Evolutionary conservation across 2,113 vertebrate genomes (phyloP), one percentile per base, ranked within the genome.

Genomic region (Syngnathus scovelli): DNA sequence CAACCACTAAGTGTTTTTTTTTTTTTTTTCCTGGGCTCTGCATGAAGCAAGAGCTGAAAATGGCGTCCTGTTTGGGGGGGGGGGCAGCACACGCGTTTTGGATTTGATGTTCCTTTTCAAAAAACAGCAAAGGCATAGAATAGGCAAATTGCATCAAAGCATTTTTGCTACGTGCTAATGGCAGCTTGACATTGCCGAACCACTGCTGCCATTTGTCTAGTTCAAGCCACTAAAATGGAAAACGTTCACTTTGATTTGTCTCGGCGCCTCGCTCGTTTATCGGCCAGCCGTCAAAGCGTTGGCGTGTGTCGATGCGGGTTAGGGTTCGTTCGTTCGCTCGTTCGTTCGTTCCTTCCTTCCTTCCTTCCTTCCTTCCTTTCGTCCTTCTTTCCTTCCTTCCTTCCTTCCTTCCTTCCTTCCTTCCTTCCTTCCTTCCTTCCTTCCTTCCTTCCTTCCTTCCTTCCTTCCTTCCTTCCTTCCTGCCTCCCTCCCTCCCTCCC

Each of bases 251-350:
- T 33, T 58, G 55, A 72, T 78, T 60, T 64, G 76, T 77, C 63
- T 61, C 61, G 62, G 58, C 73, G 75, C 54, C 71, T 77, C 68
- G 67, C 71, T 77, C 68, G 67, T 81, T 85, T 75, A 51, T 37
- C 75, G 75, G 70, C 58, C 77, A 74, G 82, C 78, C 63, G 71
- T 83, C 78, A 80, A 80, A 66, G 67, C 44, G 68, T 76, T 84
- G 69, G 74, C 64, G 61, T 77, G 63, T 63, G 52, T 74, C 72
- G 73, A 83, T 83, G 82, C 69, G 71, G 27, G 27, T 33, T 33
- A 33, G 27, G 27, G 27, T 33, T 33, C 27, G 3, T 33, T 33
- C 27, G 3, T 33, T 33, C 27, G 3, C 3, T 33, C 27, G 3
- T 33, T 33, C 27, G 3, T 49, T 19, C 19, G 0, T 46, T 33